These are phyloP conservation scores for Agrotis exclamationis DNA, from an alignment of 2,888 invertebrate species.

Conservation along the genomic window DNA sequence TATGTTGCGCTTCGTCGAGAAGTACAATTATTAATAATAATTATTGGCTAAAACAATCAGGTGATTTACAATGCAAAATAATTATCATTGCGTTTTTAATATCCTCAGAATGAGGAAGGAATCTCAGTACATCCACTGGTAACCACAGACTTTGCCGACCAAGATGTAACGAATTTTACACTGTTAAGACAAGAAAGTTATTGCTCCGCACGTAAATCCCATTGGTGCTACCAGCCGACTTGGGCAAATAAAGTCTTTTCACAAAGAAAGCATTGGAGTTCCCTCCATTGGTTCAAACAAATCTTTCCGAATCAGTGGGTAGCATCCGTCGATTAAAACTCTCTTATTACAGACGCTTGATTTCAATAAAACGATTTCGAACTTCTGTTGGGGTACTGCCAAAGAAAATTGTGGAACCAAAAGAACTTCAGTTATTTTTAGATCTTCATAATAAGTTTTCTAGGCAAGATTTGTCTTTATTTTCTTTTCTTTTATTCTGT, in stretches of 20 bases:
- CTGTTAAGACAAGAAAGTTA: background rate
- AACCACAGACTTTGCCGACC: too few species aligned
- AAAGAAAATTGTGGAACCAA: constrained; percentile 10
- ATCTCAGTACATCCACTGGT: too few species aligned
- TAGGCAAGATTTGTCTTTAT: background rate
- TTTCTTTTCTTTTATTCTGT: too few species aligned
- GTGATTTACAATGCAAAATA: too few species aligned
- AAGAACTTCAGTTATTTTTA: background rate
- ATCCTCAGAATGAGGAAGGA: too few species aligned
- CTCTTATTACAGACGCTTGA: constrained; percentile 25
- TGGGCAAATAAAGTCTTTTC: constrained; percentile 19
- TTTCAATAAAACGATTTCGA: constrained; percentile 28
- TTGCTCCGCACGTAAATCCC: background rate
- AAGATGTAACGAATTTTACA: too few species aligned
- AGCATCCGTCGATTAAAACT: constrained; percentile 40
- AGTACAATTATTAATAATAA: too few species aligned
- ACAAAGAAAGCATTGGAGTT: constrained; percentile 20
- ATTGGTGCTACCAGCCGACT: background rate
- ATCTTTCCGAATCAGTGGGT: constrained; percentile 45
- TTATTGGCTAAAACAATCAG: too few species aligned
- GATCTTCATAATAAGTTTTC: background rate
- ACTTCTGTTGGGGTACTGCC: constrained; percentile 4
- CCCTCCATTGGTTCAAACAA: constrained; percentile 13
- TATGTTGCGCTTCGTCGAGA: too few species aligned
- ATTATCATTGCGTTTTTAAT: too few species aligned